These are phyloP conservation scores for Euborellia annulipes DNA, from an alignment of 1,140 invertebrate genomes.

Conservation along the genomic window DNA sequence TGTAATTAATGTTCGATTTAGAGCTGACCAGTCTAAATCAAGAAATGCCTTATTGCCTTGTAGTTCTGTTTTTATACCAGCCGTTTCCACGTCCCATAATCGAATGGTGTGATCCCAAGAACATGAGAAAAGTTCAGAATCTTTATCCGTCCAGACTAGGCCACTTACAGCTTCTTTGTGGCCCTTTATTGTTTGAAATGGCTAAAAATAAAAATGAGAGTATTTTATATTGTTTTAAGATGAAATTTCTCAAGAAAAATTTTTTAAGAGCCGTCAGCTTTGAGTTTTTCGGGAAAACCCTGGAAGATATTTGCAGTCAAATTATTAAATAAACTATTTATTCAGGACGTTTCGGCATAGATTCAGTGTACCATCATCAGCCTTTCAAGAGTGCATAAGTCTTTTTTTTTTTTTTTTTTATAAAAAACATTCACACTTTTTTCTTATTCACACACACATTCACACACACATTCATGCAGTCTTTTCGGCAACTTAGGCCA, in stretches of 20 bases:
- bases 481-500: too few relatives aligned
- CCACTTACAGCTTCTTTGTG: constrained; percentile 82
- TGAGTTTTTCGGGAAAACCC: too few relatives aligned
- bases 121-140: constrained; percentile 61
- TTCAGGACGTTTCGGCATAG: too few relatives aligned
- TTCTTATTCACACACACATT: too few relatives aligned
- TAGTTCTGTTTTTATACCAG: constrained; percentile 64
- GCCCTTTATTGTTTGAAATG: constrained; percentile 76
- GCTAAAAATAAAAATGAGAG: constrained; percentile 33
- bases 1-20: constrained; percentile 59
- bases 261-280: too few relatives aligned
- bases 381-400: too few relatives aligned
- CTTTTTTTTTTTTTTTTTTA: too few relatives aligned
- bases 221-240: neutral
- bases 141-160: constrained; percentile 62
- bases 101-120: constrained; percentile 94
- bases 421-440: too few relatives aligned
- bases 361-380: too few relatives aligned
- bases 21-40: constrained; percentile 63
- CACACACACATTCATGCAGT: too few relatives aligned
- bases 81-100: constrained; percentile 82
- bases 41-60: constrained; percentile 85
- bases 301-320: too few relatives aligned
- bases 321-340: too few relatives aligned
- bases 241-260: neutral